A percentile compares a stretch with the other conserved stretches of the same genome.
Conservation (phyloP, 2,797 vertebrate species). For the Carcharodon carcharias region DNA sequence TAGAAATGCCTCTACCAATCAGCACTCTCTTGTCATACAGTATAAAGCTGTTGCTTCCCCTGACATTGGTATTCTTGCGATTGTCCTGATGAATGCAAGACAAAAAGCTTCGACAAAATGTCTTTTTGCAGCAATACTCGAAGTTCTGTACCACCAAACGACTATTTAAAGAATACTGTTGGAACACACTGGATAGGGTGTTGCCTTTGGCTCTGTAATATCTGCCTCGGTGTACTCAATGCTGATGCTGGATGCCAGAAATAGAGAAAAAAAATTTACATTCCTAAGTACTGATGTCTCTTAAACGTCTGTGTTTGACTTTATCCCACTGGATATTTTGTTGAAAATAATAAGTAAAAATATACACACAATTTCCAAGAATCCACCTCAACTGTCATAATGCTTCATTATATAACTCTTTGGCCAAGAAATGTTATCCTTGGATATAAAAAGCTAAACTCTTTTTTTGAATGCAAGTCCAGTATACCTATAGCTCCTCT, state of each 20-base stretch:
- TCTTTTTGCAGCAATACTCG: too few species aligned
- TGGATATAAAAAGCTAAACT: neutral
- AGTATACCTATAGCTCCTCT: neutral
- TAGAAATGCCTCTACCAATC: too few species aligned
- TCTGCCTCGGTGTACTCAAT: neutral
- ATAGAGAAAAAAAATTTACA: neutral
- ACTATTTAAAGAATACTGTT: neutral
- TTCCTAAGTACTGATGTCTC: constrained; percentile 2
- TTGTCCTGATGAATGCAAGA: too few species aligned
- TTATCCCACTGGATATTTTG: neutral
- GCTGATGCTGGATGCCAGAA: neutral
- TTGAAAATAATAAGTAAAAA: neutral
- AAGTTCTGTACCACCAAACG: too few species aligned
- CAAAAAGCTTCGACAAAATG: too few species aligned
- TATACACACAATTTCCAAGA: constrained; percentile 18
- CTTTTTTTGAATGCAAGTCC: neutral
- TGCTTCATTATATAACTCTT: neutral
- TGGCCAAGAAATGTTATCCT: constrained; percentile 15
- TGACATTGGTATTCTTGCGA: too few species aligned
- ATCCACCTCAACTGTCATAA: neutral
- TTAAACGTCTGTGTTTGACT: neutral
- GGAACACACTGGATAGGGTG: neutral
- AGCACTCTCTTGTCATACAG: too few species aligned
- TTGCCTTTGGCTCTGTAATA: neutral
- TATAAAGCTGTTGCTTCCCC: too few species aligned